These are phyloP conservation scores for Xylocopa sonorina DNA, from an alignment of 1,140 invertebrate genomes.

Conservation along the genomic window DNA sequence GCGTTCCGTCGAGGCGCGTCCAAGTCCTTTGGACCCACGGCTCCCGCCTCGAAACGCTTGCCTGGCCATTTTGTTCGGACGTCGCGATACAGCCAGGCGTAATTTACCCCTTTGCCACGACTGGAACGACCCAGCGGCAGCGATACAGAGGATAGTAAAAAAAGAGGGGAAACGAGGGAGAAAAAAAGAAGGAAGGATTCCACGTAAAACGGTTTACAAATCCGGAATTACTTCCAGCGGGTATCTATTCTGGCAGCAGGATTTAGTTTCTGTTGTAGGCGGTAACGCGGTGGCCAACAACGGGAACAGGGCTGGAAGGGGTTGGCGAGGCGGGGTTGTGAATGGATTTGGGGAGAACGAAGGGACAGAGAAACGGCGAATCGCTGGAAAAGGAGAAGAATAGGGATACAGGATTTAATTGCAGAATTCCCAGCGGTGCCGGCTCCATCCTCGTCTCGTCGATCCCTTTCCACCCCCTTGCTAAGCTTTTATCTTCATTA, in stretches of 20 bases:
- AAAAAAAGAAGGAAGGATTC: slow-evolving; percentile 14
- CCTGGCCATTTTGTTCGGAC: slow-evolving; percentile 29
- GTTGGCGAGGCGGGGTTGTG: neutral
- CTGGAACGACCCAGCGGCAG: neutral
- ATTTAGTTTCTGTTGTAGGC: slow-evolving; percentile 60
- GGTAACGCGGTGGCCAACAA: slow-evolving; percentile 40
- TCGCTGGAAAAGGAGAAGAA: slow-evolving; percentile 19
- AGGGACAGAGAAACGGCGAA: neutral
- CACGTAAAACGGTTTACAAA: slow-evolving; percentile 66
- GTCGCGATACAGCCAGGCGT: slow-evolving; percentile 22
- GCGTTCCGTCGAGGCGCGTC: neutral
- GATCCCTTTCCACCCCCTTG: neutral
- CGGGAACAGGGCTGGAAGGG: neutral
- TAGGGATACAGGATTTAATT: slow-evolving; percentile 60
- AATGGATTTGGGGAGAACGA: neutral
- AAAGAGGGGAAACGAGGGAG: neutral
- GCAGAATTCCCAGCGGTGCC: slow-evolving; percentile 51
- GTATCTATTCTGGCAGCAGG: slow-evolving; percentile 43
- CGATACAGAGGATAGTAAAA: neutral
- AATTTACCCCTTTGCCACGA: slow-evolving; percentile 44
- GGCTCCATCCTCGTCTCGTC: neutral
- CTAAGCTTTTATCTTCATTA: slow-evolving; percentile 68
- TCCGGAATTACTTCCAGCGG: slow-evolving; percentile 59
- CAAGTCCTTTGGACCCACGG: neutral
- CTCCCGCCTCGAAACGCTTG: neutral